phyloP scores from a whole-genome alignment of 2,888 invertebrate genomes.

The Sarcophaga rosellei region DNA sequence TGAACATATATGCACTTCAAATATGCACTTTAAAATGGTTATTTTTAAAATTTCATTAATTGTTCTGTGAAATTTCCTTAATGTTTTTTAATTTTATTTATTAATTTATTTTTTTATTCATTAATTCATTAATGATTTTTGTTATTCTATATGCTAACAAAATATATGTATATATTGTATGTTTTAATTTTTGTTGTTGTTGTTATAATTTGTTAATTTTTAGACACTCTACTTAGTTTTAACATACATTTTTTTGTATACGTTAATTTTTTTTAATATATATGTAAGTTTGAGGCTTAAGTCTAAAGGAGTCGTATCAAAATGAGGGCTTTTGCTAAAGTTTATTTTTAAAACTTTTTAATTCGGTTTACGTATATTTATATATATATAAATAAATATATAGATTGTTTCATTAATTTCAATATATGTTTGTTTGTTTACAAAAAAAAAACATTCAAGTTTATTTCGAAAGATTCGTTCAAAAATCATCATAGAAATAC shows the following conservation, averaged over 20 bases:
- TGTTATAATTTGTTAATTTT: constrained; percentile 45
- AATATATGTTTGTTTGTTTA: constrained; percentile 18
- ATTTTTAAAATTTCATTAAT: too few relatives aligned
- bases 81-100: too few relatives aligned
- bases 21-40: too few relatives aligned
- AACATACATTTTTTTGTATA: constrained; percentile 40
- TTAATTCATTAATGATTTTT: too few relatives aligned
- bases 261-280: constrained; percentile 7
- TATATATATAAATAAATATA: constrained; percentile 47
- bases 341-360: constrained; percentile 38
- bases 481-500: neutral
- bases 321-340: constrained; percentile 20
- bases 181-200: neutral
- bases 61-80: too few relatives aligned
- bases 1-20: too few relatives aligned
- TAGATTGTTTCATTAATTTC: too few relatives aligned
- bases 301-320: constrained; percentile 46
- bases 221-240: constrained; percentile 45
- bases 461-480: constrained; percentile 14
- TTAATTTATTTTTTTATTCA: too few relatives aligned
- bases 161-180: neutral
- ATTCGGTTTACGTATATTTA: constrained; percentile 64
- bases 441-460: constrained; percentile 8
- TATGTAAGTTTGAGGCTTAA: constrained; percentile 49
- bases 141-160: too few relatives aligned